Conservation (phyloP, 2,113 vertebrate species). For the Dipodomys stephensi region DNA sequence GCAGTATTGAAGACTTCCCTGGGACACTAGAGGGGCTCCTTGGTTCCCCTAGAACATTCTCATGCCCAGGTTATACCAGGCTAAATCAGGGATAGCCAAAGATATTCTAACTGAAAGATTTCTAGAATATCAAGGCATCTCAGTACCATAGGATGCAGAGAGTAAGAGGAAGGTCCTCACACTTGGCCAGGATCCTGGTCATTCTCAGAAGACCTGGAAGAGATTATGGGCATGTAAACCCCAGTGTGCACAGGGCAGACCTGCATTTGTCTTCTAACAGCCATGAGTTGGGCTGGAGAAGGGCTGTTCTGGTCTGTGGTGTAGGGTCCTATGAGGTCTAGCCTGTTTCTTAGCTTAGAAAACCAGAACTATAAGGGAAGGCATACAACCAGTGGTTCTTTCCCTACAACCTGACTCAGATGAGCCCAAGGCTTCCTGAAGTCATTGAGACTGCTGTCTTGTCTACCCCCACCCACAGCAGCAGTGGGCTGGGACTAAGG, state of each 20-base stretch:
- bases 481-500: not conserved
- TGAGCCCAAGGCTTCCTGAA: not conserved
- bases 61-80: not conserved
- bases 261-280: not conserved
- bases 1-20: not conserved
- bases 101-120: not conserved
- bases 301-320: not conserved
- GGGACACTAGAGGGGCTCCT: not conserved
- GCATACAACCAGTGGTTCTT: not conserved
- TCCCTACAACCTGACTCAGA: not conserved
- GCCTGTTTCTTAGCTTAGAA: not conserved
- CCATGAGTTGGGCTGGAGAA: not conserved
- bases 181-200: not conserved
- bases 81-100: not conserved
- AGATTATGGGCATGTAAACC: not conserved
- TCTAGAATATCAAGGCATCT: not conserved
- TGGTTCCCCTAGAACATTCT: not conserved
- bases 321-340: fast-evolving
- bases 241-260: fast-evolving
- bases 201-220: not conserved
- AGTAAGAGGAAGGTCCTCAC: not conserved
- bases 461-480: not conserved
- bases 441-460: fast-evolving
- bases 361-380: not conserved
- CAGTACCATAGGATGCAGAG: not conserved